phyloP scores from a whole-genome alignment of 2,888 invertebrate genomes.

The Creontiades dilutus region DNA sequence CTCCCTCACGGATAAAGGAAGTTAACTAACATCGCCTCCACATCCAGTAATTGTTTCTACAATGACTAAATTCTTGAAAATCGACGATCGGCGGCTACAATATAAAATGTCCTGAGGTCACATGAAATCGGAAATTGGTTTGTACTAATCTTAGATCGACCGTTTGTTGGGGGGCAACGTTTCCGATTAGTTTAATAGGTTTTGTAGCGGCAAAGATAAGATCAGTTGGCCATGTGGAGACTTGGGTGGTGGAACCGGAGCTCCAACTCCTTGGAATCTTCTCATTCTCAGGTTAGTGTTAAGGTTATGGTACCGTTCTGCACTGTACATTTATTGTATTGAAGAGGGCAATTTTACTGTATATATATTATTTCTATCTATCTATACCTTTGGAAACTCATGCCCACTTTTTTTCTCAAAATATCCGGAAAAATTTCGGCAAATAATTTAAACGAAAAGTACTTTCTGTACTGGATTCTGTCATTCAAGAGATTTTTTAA shows the following conservation, averaged over 20 bases:
- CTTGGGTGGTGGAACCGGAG: slow-evolving; percentile 52
- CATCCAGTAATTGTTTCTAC: neutral
- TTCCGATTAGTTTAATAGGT: slow-evolving; percentile 52
- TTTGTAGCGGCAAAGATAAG: slow-evolving; percentile 36
- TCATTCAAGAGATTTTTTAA: no score
- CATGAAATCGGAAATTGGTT: slow-evolving; percentile 12
- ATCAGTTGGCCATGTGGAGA: slow-evolving; percentile 57
- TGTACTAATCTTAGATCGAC: neutral
- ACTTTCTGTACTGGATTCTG: no score
- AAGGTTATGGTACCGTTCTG: no score
- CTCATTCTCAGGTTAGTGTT: slow-evolving; percentile 47
- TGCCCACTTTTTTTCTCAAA: no score
- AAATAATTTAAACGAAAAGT: no score
- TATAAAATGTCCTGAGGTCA: neutral
- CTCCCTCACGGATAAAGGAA: slow-evolving; percentile 4
- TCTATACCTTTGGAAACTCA: no score
- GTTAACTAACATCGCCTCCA: slow-evolving; percentile 6
- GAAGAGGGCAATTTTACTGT: no score
- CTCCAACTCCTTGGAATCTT: slow-evolving; percentile 19
- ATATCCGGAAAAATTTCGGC: no score
- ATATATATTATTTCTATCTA: no score
- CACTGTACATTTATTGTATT: no score
- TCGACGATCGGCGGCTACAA: neutral
- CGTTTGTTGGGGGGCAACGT: slow-evolving; percentile 25
- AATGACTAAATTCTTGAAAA: neutral